A percentile compares a stretch with the other conserved stretches of the same genome.
Evolutionary conservation across 2,888 invertebrate genomes (phyloP).

Genomic region (Schizotus pectinicornis): DNA sequence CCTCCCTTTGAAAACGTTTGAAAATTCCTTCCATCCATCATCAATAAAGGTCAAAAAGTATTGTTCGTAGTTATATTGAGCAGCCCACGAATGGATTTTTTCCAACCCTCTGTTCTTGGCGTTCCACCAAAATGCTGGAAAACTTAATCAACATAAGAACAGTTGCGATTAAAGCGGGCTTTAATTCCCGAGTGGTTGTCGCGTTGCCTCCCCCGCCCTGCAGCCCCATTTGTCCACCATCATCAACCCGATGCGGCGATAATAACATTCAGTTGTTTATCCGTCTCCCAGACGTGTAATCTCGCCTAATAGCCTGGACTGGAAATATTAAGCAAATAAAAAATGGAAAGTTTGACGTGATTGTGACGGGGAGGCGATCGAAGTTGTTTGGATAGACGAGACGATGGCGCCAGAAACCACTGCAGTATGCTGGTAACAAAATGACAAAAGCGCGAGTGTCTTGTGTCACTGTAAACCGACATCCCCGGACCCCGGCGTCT

Average conservation of each 20-base stretch:
- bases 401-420: constrained; percentile 43
- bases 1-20: too few species aligned
- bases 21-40: too few species aligned
- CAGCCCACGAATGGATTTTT: too few species aligned
- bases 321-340: constrained; percentile 27
- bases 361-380: constrained; percentile 36
- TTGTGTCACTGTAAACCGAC: constrained; percentile 42
- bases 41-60: too few species aligned
- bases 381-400: constrained; percentile 45
- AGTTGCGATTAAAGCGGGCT: too few species aligned
- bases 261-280: neutral
- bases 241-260: neutral
- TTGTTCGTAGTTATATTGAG: too few species aligned
- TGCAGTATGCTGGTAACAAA: constrained; percentile 24
- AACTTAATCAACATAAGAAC: too few species aligned
- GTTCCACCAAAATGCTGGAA: too few species aligned
- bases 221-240: too few species aligned
- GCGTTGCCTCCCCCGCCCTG: too few species aligned
- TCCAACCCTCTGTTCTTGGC: too few species aligned
- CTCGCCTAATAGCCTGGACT: constrained; percentile 25
- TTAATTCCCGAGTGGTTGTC: too few species aligned
- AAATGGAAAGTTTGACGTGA: constrained; percentile 33
- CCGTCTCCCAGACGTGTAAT: constrained; percentile 16
- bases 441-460: constrained; percentile 43
- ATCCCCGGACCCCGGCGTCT: constrained; percentile 30